Evolutionary conservation across 1,140 invertebrate genomes (phyloP).

Genomic region (Hycleus cichorii): DNA sequence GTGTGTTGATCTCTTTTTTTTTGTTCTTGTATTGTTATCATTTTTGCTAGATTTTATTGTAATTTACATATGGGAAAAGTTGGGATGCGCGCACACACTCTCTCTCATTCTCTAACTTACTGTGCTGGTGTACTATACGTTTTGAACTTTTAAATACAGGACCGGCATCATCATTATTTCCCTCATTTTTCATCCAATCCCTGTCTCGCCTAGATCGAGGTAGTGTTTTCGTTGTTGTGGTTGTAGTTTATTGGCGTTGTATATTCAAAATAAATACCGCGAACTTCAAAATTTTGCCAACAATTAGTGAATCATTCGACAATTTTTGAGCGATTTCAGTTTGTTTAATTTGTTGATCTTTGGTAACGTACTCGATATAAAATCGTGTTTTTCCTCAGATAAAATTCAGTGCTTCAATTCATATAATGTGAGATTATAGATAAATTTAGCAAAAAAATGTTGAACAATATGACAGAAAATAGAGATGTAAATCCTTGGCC

Average conservation of each 20-base stretch:
- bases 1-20: too few species aligned
- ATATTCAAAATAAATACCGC: conserved; percentile 4
- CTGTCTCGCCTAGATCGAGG: conserved; percentile 6
- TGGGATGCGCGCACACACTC: conserved; percentile 3
- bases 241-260: too few species aligned
- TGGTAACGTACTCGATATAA: too few species aligned
- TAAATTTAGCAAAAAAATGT: conserved; percentile 4
- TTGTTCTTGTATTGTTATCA: too few species aligned
- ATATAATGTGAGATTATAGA: not conserved
- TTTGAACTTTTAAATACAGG: too few species aligned
- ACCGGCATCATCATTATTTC: conserved; percentile 14
- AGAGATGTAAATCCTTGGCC: conserved; percentile 53
- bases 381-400: too few species aligned
- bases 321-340: not conserved
- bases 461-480: conserved; percentile 17
- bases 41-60: too few species aligned
- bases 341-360: too few species aligned
- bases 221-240: too few species aligned
- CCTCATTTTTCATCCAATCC: conserved; percentile 18
- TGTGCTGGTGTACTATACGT: too few species aligned
- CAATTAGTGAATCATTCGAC: conserved; percentile 15
- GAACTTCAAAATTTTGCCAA: conserved; percentile 6
- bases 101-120: too few species aligned
- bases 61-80: too few species aligned
- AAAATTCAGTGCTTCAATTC: not conserved